A percentile compares a stretch with the other conserved stretches of the same genome.
phyloP scores from a whole-genome alignment of 1,140 invertebrate genomes.

The Eupeodes corollae region DNA sequence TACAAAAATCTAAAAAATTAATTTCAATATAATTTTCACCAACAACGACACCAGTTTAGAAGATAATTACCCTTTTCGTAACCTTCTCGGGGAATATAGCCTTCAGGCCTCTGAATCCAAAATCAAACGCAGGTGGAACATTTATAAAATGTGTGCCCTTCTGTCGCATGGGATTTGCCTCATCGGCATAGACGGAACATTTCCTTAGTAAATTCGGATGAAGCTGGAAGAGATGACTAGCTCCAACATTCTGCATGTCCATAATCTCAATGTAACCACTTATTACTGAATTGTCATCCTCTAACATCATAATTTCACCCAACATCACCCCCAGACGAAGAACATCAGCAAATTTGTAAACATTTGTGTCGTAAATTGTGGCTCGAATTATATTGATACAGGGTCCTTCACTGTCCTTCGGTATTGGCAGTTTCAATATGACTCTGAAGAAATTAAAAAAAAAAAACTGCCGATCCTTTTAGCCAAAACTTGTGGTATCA shows the following conservation, averaged over 20 bases:
- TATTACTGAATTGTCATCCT: neutral
- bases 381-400: neutral
- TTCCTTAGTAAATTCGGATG: neutral
- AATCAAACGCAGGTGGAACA: neutral
- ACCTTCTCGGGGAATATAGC: neutral
- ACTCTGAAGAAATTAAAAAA: neutral
- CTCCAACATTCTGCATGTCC: neutral
- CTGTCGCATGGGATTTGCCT: neutral
- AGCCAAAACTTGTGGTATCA: neutral
- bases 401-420: neutral
- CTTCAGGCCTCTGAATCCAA: neutral
- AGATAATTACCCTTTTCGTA: constrained; percentile 1
- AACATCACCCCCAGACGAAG: neutral
- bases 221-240: neutral
- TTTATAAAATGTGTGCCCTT: neutral
- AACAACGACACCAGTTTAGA: neutral
- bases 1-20: constrained; percentile 14
- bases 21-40: neutral
- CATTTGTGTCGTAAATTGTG: neutral
- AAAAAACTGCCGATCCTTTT: neutral
- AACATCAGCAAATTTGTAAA: neutral
- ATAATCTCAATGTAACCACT: neutral
- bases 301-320: neutral
- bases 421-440: neutral
- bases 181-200: neutral